A percentile compares a stretch with the other conserved stretches of the same genome.
Evolutionary conservation across 2,888 invertebrate species (phyloP).

Genomic region (Drosophila affinis): DNA sequence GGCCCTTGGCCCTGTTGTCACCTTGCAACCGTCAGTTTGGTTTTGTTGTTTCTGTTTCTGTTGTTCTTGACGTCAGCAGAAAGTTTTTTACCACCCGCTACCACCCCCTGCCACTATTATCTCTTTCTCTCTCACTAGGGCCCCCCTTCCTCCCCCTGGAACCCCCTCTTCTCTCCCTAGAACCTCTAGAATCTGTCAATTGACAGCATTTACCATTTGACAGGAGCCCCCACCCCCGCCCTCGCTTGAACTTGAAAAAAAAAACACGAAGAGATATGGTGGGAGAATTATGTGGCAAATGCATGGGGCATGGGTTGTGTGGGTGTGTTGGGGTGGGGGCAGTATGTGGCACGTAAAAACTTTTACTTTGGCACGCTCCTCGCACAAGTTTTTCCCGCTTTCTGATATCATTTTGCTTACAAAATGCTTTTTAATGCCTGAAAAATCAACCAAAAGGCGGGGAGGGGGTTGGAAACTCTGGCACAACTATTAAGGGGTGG

Average conservation of each 20-base stretch:
- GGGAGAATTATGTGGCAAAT: not conserved
- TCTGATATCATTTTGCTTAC: conserved; percentile 27
- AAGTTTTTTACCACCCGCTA: conserved; percentile 52
- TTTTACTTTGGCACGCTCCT: conserved; percentile 50
- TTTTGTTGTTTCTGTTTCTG: conserved; percentile 32
- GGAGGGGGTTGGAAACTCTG: not conserved
- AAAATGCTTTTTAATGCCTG: conserved; percentile 48
- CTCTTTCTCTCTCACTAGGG: not conserved
- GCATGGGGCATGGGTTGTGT: not conserved
- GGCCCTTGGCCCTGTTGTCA: conserved; percentile 29
- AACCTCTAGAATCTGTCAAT: conserved; percentile 48
- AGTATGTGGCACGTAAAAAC: conserved; percentile 23
- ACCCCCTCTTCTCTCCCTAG: conserved; percentile 17
- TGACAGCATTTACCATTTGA: conserved; percentile 72
- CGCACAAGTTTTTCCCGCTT: conserved; percentile 13
- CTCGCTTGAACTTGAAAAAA: conserved; percentile 13
- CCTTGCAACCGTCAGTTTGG: conserved; percentile 45
- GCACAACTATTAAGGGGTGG: not conserved
- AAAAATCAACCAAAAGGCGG: conserved; percentile 3
- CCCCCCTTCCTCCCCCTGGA: no score
- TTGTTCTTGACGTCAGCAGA: conserved; percentile 55
- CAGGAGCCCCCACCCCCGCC: not conserved
- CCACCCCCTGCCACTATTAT: not conserved
- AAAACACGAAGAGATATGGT: not conserved
- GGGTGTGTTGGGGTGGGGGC: not conserved